Evolutionary conservation across 2,113 vertebrate species (phyloP), one percentile per base, ranked within the genome.

Genomic region (Neotoma lepida): DNA sequence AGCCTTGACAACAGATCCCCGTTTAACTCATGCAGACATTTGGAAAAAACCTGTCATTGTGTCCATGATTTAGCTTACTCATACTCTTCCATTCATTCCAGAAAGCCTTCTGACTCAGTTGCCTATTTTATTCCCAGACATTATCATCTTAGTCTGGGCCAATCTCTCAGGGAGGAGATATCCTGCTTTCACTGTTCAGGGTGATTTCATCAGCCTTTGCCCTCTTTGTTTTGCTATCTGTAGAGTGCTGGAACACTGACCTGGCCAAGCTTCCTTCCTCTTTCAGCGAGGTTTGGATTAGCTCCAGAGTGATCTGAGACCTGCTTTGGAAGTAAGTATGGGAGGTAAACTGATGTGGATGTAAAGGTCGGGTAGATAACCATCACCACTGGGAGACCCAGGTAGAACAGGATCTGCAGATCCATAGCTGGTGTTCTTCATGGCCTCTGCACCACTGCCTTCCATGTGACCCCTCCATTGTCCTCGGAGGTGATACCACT

Each of bases 261-360:
- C 68, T 88, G 68, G 88, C 88, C 54, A 90, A 54, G 26, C 63
- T 92, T 84, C 74, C 90, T 97, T 97, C 96, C 96, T 97, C 92
- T 96, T 96, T 94, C 33, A 85, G 93, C 81, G 70, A 85, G 87
- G 86, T 56, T 96, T 97, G 96, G 92, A 93, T 96, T 96, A 76
- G 70, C 92, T 97, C 95, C 93, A 71, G 87, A 89, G 80, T 96
- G 91, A 95, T 95, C 96, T 91, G 93, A 91, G 77, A 94, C 90
- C 87, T 95, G 93, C 91, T 97, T 93, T 96, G 91, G 90, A 97
- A 96, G 80, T 73, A 88, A 82, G 54, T 94, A 30, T 92, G 80
- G 63, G 76, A 96, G 91, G 84, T 95, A 88, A 85, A 70, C 71
- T 93, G 77, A 77, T 82, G 51, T 93, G 90, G 91, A 96, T 94